A percentile compares a stretch with the other conserved stretches of the same genome.
These are phyloP conservation scores for Cotesia congregata DNA, from an alignment of 2,888 invertebrate species.

Conservation along the genomic window DNA sequence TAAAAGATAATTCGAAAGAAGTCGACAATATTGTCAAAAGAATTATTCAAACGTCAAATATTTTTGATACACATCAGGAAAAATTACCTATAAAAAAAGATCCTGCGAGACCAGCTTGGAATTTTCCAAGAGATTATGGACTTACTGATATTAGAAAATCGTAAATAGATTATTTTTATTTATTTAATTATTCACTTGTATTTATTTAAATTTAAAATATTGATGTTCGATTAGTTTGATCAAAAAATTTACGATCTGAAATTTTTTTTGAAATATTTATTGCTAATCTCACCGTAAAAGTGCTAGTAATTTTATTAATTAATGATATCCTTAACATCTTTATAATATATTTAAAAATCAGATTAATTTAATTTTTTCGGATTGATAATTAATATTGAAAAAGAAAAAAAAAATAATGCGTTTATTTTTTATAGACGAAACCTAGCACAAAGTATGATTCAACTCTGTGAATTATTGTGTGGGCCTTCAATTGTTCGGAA, in stretches of 20 bases:
- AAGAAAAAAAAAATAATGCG: neutral
- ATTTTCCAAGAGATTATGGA: constrained; percentile 82
- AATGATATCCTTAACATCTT: neutral
- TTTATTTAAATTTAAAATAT: no score
- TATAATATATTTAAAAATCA: no score
- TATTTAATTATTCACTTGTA: no score
- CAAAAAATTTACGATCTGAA: no score
- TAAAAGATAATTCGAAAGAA: constrained; percentile 68
- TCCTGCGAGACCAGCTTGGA: constrained; percentile 78
- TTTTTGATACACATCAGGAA: constrained; percentile 85
- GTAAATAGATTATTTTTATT: constrained; percentile 70
- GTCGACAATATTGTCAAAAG: constrained; percentile 73
- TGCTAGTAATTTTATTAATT: neutral
- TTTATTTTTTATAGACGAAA: constrained; percentile 72
- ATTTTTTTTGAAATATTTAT: constrained; percentile 13
- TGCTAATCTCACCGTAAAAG: neutral
- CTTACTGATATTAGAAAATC: constrained; percentile 79
- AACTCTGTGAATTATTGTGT: constrained; percentile 78
- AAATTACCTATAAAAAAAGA: constrained; percentile 83
- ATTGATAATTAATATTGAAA: neutral
- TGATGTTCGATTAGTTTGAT: no score
- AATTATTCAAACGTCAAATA: constrained; percentile 76
- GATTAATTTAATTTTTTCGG: neutral
- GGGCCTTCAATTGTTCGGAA: constrained; percentile 73
- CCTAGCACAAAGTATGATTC: constrained; percentile 77